phyloP scores from a whole-genome alignment of 2,113 vertebrate species.

The Neoarius graeffei region DNA sequence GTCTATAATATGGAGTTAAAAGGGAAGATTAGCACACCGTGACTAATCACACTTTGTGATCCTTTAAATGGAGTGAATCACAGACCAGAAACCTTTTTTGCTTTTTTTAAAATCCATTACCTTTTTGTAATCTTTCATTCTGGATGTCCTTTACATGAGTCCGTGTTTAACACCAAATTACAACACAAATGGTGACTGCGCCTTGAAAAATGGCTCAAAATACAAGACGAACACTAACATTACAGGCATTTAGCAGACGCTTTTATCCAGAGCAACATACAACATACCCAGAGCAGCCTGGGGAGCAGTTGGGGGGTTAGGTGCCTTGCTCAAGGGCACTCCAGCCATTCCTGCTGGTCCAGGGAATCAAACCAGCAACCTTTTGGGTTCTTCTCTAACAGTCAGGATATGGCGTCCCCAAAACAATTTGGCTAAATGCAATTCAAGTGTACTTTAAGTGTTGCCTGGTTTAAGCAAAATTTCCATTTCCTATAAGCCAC shows the following conservation, averaged over 20 bases:
- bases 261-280: too few species aligned
- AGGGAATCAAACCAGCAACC: too few species aligned
- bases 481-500: not conserved
- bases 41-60: not conserved
- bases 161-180: not conserved
- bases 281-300: too few species aligned
- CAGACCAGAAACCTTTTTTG: not conserved
- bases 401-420: too few species aligned
- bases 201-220: too few species aligned
- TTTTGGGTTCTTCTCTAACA: too few species aligned
- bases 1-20: not conserved
- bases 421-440: too few species aligned
- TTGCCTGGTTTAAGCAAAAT: not conserved
- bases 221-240: too few species aligned
- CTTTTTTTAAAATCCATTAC: not conserved
- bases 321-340: too few species aligned
- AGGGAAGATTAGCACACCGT: not conserved
- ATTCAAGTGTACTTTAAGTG: not conserved
- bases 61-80: slow-evolving; percentile 30
- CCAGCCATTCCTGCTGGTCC: too few species aligned
- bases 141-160: not conserved
- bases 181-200: not conserved
- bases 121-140: not conserved
- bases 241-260: too few species aligned
- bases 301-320: too few species aligned